Evolutionary conservation across 64 coral and sea anemone species (phyloP), one percentile per base, ranked within the genome.

Genomic region (Porites australiensis): DNA sequence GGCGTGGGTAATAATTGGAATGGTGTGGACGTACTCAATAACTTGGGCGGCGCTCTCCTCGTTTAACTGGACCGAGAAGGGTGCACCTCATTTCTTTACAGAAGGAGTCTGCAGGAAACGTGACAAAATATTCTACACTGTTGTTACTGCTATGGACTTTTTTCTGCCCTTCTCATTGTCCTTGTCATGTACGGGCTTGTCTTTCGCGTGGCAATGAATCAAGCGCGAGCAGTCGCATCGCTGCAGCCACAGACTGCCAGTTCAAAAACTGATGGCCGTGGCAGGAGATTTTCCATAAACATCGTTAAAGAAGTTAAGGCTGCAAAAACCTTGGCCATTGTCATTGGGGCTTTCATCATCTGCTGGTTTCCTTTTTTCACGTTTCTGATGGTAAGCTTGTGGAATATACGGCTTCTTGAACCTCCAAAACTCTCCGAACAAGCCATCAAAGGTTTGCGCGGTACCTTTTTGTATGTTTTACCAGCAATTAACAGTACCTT

Each of bases 351-450:
- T 37, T 98, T 98, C 15, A 82, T 95, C 3, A 67, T 98, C 50
- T 98, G 93, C 13, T 98, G 96, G 96, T 90, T 98, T 11, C 96
- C 96, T 2, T 95, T 95, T 59, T 90, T 90, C 74, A 82, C 93
- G 0, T 21, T 95, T 15, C 51, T 95, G 8, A 37, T 93, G 49
- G 82, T 93, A 16, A 87, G 81, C 20, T 45, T 98, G n/a, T 98
- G 96, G 96, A 54, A 87, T 6, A 9, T 54, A 0, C 13, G 75
- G 0, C 4, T 79, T 2, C 51, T 86, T 4, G 2, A 14, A 10
- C 21, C 47, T 44, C 55, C 55, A 13, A 2, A 16, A 23, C 10
- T 93, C 4, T 55, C 74, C 13, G 0, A 70, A 4, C 12, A 90
- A 0, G 44, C 69, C 16, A 4, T 37, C 9, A 50, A 12, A 0